Evolutionary conservation across 2,113 vertebrate genomes (phyloP), one percentile per base, ranked within the genome.

Genomic region (Tychaedon coryphoeus): DNA sequence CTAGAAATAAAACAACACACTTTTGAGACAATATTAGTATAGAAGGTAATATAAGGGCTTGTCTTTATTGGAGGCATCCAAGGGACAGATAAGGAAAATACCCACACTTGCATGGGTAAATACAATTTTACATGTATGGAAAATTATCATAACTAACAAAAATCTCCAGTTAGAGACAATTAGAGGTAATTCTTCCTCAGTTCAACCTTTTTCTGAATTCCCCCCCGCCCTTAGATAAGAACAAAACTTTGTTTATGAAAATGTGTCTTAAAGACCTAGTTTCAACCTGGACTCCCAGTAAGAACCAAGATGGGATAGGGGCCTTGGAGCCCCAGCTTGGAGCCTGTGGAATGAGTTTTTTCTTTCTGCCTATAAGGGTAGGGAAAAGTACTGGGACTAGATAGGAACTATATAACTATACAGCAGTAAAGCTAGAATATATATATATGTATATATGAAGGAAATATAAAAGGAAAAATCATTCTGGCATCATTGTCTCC

Each of bases 91-190:
- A 26, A 14, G 26, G 16, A 54, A 72, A 53, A 64, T 33, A 4
- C 14, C 14, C 17, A 26, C 4, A 19, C 14, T n/a, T 38, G 8
- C 8, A 33, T 0, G 0, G 26, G 7, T 64, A 28, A 45, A 38
- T 28, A 19, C 22, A 54, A 9, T 22, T 54, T 45, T 38, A 38
- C 23, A 13, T 38, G 18, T 53, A 26, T 54, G 45, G 14, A 26
- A 83, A 72, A 62, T 38, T 5, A 45, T 2, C 26, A 22, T 72
- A 36, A 72, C 7, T 45, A 8, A 25, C 20, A 45, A 72, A 71
- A 83, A 45, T 33, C 7, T 17, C 20, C 7, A 26, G 4, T 61
- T 31, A 43, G 25, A 62, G 13, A 31, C 13, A 14, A 7, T 7
- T 6, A 43, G 13, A 43, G 31, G 20, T 36, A 43, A 43, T 53